Conservation (phyloP, 2,113 vertebrate genomes). For the Dermatemys mawii region DNA sequence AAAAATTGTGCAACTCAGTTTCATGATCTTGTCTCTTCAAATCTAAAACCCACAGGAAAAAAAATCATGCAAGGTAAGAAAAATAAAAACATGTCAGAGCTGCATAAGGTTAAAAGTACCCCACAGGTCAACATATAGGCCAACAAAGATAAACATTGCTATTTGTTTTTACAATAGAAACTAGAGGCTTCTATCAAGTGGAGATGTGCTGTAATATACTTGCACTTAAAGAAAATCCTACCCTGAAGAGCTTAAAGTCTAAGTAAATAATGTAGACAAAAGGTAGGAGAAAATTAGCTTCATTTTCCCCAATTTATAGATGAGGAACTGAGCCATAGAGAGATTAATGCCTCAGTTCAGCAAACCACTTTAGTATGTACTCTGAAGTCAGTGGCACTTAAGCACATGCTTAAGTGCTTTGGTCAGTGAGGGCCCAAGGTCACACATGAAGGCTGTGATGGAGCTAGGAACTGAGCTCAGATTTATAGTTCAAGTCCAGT, state of each 20-base stretch:
- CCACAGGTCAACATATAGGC: not conserved
- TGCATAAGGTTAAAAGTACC: not conserved
- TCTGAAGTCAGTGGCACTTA: not conserved
- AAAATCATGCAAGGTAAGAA: not conserved
- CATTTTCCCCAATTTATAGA: not conserved
- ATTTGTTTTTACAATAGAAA: not conserved
- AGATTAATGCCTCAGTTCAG: not conserved
- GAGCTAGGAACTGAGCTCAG: not conserved
- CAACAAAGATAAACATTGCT: not conserved
- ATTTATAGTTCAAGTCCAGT: not conserved
- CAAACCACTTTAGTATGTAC: not conserved
- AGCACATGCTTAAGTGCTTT: not conserved
- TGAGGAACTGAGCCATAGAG: not conserved
- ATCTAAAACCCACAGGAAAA: conserved; percentile 14
- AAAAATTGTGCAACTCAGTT: not conserved
- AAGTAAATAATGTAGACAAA: accelerated
- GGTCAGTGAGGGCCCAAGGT: not conserved
- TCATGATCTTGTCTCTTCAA: not conserved
- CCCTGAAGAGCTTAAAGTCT: not conserved
- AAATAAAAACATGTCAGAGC: not conserved
- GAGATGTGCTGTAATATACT: not conserved
- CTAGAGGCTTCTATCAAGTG: not conserved
- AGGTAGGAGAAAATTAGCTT: not conserved
- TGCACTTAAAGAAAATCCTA: not conserved
- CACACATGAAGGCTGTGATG: not conserved